Base-by-base conservation (phyloP, 2,888 invertebrate species). In the Caenorhabditis virilis region DNA sequence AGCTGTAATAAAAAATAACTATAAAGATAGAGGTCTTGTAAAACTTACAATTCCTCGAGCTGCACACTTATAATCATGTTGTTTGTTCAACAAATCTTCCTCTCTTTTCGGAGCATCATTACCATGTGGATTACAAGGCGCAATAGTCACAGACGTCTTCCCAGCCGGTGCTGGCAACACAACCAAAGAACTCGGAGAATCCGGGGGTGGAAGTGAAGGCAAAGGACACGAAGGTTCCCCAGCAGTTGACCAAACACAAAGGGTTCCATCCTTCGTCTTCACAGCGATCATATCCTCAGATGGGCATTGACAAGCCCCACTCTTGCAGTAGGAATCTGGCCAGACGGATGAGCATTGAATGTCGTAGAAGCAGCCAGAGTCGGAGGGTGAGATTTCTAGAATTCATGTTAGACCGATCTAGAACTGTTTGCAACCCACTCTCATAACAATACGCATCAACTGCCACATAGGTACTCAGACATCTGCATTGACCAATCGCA, bases 401-500 rank as follows among this genome's bases (percentile, higher is more conserved):
- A 61, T 22, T 4, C 50, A 49, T 36, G 23, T 26, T 6, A 6
- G 16, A 18, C 6, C 18, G 35, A 48, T 16, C 15, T 39, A 46
- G 15, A 11, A n/a, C 38, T 38, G 7, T n/a, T 36, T 13, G 38
- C 41, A 22, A 47, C 63, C 25, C 9, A 74, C 74, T 76, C 18
- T 72, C 72, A 49, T 73, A 76, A 35, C 76, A 76, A 43, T 76
- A 74, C 0, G 68, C 63, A 39, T 76, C 76, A 2, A 76, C 70
- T 6, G 76, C 64, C 11, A 77, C 71, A 41, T 74, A 73, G 18
- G 70, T 76, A 2, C 69, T 69, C 0, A 75, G 56, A 43, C 78
- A 78, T 2, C 70, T 25, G 49, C 78, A 78, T 7, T 63, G 61
- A 0, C 77, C 78, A 16, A 71, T 64, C 30, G 69, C 67, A 58